A percentile compares a stretch with the other conserved stretches of the same genome.
These are phyloP conservation scores for Lynx canadensis DNA, from an alignment of 2,113 vertebrate species.

Conservation along the genomic window DNA sequence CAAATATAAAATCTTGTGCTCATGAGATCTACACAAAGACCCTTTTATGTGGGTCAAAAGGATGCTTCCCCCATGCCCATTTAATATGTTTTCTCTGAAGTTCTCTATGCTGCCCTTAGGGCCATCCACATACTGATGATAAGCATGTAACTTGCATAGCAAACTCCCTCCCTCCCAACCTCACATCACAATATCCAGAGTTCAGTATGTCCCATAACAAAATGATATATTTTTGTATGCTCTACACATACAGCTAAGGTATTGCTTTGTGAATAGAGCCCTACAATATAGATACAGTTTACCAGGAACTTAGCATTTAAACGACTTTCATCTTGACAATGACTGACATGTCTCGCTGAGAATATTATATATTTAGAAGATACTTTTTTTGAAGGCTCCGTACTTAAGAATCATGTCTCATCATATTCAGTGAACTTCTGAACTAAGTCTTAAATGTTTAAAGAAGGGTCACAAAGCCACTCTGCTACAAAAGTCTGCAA, in stretches of 20 bases:
- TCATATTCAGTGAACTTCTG: conserved; percentile 87
- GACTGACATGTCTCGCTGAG: conserved; percentile 85
- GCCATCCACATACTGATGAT: conserved; percentile 83
- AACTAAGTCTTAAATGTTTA: conserved; percentile 91
- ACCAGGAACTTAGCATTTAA: conserved; percentile 86
- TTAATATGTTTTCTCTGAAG: conserved; percentile 90
- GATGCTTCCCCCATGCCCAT: conserved; percentile 85
- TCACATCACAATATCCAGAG: conserved; percentile 69
- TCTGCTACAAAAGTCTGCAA: conserved; percentile 84
- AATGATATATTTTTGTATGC: conserved; percentile 73
- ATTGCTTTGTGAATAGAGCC: conserved; percentile 80
- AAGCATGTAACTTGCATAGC: conserved; percentile 86
- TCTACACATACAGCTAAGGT: conserved; percentile 73
- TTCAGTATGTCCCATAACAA: conserved; percentile 80
- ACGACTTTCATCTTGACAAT: conserved; percentile 87
- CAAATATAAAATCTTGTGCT: conserved; percentile 85
- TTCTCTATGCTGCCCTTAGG: conserved; percentile 86
- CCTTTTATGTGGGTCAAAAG: conserved; percentile 88
- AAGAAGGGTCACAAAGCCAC: conserved; percentile 87
- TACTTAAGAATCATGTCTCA: conserved; percentile 86
- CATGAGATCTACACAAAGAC: conserved; percentile 85
- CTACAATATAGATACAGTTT: conserved; percentile 83
- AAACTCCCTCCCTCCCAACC: conserved; percentile 70
- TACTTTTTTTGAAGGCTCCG: conserved; percentile 81
- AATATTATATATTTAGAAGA: conserved; percentile 90